phyloP scores from a whole-genome alignment of 2,113 vertebrate species.

The Orycteropus afer region DNA sequence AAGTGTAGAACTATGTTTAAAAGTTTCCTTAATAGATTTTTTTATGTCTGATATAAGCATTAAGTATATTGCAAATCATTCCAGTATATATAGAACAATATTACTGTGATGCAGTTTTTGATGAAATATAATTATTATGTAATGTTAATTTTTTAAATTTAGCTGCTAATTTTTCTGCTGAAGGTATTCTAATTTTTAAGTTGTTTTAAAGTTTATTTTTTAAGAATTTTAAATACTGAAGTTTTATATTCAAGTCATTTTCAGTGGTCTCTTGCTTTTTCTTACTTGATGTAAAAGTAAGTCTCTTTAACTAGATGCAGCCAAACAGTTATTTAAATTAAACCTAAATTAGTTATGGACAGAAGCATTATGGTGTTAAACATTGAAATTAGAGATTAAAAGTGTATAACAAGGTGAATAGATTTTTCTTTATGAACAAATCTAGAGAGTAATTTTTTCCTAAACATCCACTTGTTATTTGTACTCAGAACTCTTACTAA shows the following conservation, averaged over 20 bases:
- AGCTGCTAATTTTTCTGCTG: slow-evolving; percentile 80
- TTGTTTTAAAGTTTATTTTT: slow-evolving; percentile 78
- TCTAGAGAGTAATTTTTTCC: slow-evolving; percentile 38
- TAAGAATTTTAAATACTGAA: slow-evolving; percentile 72
- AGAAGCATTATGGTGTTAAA: slow-evolving; percentile 56
- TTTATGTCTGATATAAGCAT: slow-evolving; percentile 47
- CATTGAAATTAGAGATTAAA: slow-evolving; percentile 63
- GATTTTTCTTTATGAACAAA: slow-evolving; percentile 48
- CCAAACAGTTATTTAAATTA: slow-evolving; percentile 65
- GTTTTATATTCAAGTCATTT: slow-evolving; percentile 57
- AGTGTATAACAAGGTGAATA: slow-evolving; percentile 49
- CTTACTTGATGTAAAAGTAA: not conserved
- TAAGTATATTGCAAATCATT: slow-evolving; percentile 66
- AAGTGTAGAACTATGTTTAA: slow-evolving; percentile 62
- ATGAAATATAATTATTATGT: slow-evolving; percentile 79
- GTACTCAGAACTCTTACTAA: slow-evolving; percentile 65
- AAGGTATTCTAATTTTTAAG: slow-evolving; percentile 73
- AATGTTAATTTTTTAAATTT: slow-evolving; percentile 79
- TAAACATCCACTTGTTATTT: slow-evolving; percentile 66
- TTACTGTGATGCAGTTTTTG: slow-evolving; percentile 53
- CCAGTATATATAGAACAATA: slow-evolving; percentile 62
- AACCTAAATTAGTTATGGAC: slow-evolving; percentile 59
- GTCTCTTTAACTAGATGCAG: slow-evolving; percentile 31
- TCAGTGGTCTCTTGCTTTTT: slow-evolving; percentile 39
- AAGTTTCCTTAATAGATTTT: slow-evolving; percentile 22